phyloP scores from a whole-genome alignment of 2,113 vertebrate species.

The Turdus rufiventris region DNA sequence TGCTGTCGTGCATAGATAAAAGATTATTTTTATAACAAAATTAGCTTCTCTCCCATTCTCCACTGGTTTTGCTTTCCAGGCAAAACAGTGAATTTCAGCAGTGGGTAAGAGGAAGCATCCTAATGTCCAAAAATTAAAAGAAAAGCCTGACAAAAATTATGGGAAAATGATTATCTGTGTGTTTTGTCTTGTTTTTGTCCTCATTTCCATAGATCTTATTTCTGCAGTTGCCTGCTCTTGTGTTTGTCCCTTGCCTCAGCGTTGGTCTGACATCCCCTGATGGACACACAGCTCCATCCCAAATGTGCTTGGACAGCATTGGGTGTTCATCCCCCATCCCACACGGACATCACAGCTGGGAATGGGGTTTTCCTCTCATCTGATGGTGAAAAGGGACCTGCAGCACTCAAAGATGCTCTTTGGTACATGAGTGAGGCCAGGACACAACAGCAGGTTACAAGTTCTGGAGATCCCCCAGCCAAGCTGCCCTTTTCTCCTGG shows the following conservation, averaged over 20 bases:
- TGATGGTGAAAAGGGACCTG: background rate
- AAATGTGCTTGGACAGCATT: rapidly evolving
- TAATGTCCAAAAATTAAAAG: rapidly evolving
- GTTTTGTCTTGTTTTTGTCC: background rate
- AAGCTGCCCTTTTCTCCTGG: background rate
- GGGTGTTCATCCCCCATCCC: background rate
- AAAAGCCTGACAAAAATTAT: background rate
- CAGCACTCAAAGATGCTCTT: too few relatives aligned
- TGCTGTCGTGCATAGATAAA: slow-evolving; percentile 22
- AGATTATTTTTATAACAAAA: slow-evolving; percentile 35
- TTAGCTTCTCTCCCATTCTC: background rate
- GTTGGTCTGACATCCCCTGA: rapidly evolving
- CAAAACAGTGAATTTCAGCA: background rate
- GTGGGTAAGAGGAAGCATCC: background rate
- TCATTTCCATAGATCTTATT: background rate
- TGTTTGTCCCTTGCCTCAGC: background rate
- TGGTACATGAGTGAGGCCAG: rapidly evolving
- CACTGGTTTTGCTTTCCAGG: background rate
- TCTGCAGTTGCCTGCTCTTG: background rate
- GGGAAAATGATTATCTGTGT: background rate
- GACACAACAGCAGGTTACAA: rapidly evolving
- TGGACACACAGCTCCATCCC: rapidly evolving
- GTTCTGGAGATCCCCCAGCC: background rate
- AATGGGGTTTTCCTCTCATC: background rate
- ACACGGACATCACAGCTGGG: background rate